Conservation (phyloP, 2,888 invertebrate species). For the Melanargia galathea region DNA sequence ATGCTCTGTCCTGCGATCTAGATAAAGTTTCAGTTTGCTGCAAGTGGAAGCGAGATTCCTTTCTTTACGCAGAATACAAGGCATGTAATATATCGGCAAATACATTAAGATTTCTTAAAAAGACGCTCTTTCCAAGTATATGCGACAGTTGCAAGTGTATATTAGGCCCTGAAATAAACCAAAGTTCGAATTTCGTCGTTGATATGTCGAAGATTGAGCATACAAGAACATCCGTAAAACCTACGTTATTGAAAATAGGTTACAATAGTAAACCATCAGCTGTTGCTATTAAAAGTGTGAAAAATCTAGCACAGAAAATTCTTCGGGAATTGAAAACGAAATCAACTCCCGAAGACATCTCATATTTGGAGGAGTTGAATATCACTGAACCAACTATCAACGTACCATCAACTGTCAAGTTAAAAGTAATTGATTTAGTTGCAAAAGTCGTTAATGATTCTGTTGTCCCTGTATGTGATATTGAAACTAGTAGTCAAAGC, state of each 20-base stretch:
- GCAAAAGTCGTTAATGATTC: background rate
- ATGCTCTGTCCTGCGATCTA: background rate
- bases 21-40: background rate
- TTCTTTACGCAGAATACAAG: constrained; percentile 1
- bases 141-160: background rate
- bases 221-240: background rate
- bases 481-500: background rate
- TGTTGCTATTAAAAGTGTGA: background rate
- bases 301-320: background rate
- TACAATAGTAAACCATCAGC: background rate
- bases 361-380: too few relatives aligned
- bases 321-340: background rate
- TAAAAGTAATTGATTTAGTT: constrained; percentile 2
- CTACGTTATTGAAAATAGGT: constrained; percentile 5
- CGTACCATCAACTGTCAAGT: background rate
- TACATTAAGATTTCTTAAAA: constrained; percentile 1
- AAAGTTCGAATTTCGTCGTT: background rate
- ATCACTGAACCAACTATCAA: background rate
- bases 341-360: too few relatives aligned
- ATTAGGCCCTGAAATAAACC: background rate
- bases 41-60: background rate
- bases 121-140: background rate
- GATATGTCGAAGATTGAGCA: background rate
- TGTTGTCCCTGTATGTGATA: too few relatives aligned
- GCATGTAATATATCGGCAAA: background rate